These are phyloP conservation scores for Bombycilla garrulus DNA, from an alignment of 2,113 vertebrate species.

Conservation along the genomic window DNA sequence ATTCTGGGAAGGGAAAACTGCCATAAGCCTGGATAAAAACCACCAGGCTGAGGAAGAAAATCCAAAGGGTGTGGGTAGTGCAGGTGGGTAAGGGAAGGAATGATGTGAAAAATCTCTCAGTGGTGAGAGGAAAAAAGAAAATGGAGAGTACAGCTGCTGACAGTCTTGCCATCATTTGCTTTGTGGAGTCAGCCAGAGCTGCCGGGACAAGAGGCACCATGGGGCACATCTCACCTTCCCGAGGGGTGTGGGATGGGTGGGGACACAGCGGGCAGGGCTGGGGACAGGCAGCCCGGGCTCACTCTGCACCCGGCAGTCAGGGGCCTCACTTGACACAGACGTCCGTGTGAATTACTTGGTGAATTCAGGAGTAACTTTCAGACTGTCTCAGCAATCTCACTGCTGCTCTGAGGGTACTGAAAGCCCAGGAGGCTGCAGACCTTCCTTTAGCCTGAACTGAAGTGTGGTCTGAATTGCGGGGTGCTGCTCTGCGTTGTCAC, in stretches of 20 bases:
- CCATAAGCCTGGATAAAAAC: neutral
- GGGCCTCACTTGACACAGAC: neutral
- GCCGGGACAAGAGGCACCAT: neutral
- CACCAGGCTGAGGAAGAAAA: neutral
- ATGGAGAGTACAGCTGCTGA: neutral
- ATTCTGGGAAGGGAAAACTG: neutral
- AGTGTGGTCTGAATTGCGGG: neutral
- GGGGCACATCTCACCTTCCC: accelerated
- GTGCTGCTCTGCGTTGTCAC: neutral
- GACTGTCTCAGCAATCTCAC: neutral
- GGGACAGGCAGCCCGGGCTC: neutral
- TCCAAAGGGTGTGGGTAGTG: neutral
- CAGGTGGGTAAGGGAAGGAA: neutral
- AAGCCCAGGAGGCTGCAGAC: neutral
- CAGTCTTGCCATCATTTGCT: neutral
- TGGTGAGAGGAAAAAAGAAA: neutral
- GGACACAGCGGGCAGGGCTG: accelerated
- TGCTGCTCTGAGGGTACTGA: neutral
- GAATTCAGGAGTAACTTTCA: neutral
- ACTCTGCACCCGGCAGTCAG: accelerated
- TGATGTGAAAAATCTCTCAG: constrained; percentile 23
- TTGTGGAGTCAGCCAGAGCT: neutral
- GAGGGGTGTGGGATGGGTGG: neutral
- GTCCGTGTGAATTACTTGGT: accelerated
- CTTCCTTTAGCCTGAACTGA: neutral